Conservation (phyloP, 1,140 invertebrate genomes). For the Drosophila asahinai region DNA sequence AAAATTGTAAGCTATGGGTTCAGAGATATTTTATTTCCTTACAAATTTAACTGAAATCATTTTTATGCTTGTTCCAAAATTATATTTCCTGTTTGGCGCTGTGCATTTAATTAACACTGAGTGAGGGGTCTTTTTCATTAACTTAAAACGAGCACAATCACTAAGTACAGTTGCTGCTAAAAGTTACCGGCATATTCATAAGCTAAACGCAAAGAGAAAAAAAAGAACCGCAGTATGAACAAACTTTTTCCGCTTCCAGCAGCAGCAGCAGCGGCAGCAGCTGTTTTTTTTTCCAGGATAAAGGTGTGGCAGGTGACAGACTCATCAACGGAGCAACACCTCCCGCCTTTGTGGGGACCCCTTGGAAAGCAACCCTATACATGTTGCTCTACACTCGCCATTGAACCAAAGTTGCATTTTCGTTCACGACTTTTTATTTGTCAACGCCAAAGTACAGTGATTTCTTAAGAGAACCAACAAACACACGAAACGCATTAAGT, state of each 20-base stretch:
- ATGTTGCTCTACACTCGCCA: constrained; percentile 37
- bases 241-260: constrained; percentile 32
- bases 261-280: constrained; percentile 6
- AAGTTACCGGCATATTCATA: constrained; percentile 51
- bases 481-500: background rate
- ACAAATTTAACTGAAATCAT: no score
- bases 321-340: constrained; percentile 21
- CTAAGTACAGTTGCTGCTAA: constrained; percentile 38
- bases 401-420: constrained; percentile 29
- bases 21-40: no score
- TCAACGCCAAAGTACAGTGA: constrained; percentile 15
- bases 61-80: no score
- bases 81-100: background rate
- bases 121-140: constrained; percentile 23
- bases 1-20: no score
- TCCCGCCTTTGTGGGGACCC: background rate
- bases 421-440: constrained; percentile 18
- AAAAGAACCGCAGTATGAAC: constrained; percentile 20
- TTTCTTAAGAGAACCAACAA: background rate
- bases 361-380: constrained; percentile 4
- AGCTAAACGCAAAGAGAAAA: constrained; percentile 19
- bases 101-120: constrained; percentile 38
- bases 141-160: constrained; percentile 12
- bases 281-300: background rate
- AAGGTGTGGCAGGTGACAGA: constrained; percentile 42